Percentiles rank a stretch among this genome's conserved stretches.
Evolutionary conservation across 2,888 invertebrate species (phyloP).

Genomic region (Pantelozetes paolii): DNA sequence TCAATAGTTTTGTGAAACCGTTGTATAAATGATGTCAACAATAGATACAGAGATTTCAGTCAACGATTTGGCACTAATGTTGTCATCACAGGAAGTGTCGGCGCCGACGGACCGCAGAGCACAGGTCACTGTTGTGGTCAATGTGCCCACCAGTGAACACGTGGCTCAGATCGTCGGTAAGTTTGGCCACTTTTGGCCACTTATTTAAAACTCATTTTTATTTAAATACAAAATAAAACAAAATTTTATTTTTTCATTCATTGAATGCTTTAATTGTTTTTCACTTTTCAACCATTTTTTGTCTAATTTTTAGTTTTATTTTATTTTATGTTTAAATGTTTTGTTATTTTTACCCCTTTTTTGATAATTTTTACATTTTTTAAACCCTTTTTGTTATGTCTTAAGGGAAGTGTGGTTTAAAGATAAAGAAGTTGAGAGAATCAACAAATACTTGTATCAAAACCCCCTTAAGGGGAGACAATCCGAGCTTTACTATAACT

Average conservation of each 20-base stretch:
- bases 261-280: no score
- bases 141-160: slow-evolving; percentile 19
- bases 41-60: not conserved
- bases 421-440: not conserved
- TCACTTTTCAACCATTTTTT: no score
- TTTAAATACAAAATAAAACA: no score
- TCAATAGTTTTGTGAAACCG: not conserved
- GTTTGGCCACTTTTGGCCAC: not conserved
- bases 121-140: not conserved
- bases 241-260: no score
- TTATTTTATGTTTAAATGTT: no score
- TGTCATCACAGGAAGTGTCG: not conserved
- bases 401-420: slow-evolving; percentile 11
- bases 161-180: slow-evolving; percentile 29
- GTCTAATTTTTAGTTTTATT: no score
- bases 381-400: not conserved
- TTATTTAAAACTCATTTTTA: no score
- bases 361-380: not conserved
- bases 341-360: no score
- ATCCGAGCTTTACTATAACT: not conserved
- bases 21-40: not conserved
- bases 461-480: slow-evolving; percentile 3
- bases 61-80: not conserved
- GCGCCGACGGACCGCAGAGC: not conserved
- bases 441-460: not conserved